phyloP scores from a whole-genome alignment of 2,888 invertebrate genomes.

The Orthonychiurus folsomi region DNA sequence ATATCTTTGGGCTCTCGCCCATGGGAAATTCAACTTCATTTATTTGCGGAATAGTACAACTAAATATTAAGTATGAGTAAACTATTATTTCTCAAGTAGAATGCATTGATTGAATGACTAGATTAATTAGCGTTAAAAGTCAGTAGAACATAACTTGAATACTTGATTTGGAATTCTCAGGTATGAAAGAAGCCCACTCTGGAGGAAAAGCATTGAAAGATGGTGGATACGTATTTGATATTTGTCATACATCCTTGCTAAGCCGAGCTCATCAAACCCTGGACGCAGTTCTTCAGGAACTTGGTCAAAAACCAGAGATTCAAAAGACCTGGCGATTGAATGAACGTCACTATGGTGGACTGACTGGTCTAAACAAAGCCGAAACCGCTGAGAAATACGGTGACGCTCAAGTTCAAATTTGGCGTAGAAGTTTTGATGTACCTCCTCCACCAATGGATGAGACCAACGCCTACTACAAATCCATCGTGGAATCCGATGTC shows the following conservation, averaged over 20 bases:
- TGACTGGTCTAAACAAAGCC: slow-evolving; percentile 75
- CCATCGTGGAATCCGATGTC: slow-evolving; percentile 64
- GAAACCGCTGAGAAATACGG: slow-evolving; percentile 78
- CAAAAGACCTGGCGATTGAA: slow-evolving; percentile 72
- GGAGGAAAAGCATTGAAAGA: slow-evolving; percentile 66
- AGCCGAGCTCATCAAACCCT: slow-evolving; percentile 69
- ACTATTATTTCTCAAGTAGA: too few species aligned
- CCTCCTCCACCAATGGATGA: slow-evolving; percentile 72
- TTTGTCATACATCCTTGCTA: slow-evolving; percentile 70
- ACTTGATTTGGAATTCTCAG: too few species aligned
- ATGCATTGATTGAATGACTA: too few species aligned
- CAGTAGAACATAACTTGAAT: too few species aligned
- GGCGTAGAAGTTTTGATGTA: slow-evolving; percentile 74
- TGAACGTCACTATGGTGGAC: slow-evolving; percentile 77
- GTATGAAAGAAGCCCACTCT: slow-evolving; percentile 57
- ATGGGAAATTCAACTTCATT: too few species aligned
- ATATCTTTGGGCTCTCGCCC: too few species aligned
- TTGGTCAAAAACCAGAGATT: slow-evolving; percentile 58
- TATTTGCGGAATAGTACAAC: too few species aligned
- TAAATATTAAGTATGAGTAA: too few species aligned
- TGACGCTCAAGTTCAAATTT: slow-evolving; percentile 73
- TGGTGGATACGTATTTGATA: slow-evolving; percentile 62
- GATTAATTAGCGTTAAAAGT: too few species aligned
- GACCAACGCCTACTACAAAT: slow-evolving; percentile 63
- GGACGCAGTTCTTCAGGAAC: slow-evolving; percentile 57